Evolutionary conservation across 2,888 invertebrate genomes (phyloP).

Genomic region (Cephus runcator): DNA sequence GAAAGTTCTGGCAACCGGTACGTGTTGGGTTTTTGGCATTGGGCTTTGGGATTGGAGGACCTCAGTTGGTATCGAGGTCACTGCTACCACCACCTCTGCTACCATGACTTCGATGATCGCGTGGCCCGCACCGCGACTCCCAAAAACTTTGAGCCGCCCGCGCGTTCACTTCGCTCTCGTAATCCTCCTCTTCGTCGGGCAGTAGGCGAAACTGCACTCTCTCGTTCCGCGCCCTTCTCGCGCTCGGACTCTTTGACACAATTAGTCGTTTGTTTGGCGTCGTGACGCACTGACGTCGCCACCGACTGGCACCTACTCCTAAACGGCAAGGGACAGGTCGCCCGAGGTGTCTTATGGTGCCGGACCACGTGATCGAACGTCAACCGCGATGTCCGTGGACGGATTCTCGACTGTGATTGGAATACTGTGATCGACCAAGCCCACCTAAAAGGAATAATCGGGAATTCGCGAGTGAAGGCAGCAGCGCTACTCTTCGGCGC

Average conservation of each 20-base stretch:
- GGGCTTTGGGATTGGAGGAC: constrained; percentile 56
- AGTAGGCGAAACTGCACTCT: constrained; percentile 1
- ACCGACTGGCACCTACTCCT: neutral
- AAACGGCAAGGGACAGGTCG: neutral
- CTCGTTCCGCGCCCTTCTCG: constrained; percentile 11
- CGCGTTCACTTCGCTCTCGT: constrained; percentile 45
- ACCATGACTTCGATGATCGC: constrained; percentile 36
- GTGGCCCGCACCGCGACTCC: constrained; percentile 41
- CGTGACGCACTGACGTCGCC: neutral
- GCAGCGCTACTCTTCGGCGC: neutral
- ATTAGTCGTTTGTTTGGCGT: neutral
- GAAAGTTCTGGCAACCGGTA: constrained; percentile 44
- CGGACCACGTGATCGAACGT: neutral
- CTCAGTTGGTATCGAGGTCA: constrained; percentile 63
- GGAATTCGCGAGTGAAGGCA: neutral
- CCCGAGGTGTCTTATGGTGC: neutral
- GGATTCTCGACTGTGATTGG: neutral
- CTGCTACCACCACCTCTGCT: constrained; percentile 58
- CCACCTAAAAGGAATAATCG: neutral
- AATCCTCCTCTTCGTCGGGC: neutral
- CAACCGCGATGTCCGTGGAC: neutral
- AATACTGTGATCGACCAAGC: neutral
- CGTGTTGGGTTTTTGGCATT: constrained; percentile 58
- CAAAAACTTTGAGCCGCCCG: constrained; percentile 48
- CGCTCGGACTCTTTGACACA: neutral